Conservation (phyloP, 2,113 vertebrate genomes). For the Psittacus erithacus region DNA sequence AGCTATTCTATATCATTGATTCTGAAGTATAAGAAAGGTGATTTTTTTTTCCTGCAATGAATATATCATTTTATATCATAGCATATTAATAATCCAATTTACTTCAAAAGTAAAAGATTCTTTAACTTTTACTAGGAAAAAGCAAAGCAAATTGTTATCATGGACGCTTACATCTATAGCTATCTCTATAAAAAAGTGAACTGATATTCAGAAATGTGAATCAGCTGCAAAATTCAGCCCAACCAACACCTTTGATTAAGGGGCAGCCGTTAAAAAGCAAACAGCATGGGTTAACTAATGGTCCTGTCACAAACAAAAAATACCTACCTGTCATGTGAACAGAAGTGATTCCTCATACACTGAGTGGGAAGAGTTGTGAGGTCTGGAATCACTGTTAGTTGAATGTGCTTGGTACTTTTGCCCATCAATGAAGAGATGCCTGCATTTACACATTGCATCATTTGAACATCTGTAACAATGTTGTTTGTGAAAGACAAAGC, state of each 20-base stretch:
- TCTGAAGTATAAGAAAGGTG: not conserved
- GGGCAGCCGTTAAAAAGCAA: not conserved
- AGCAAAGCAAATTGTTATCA: not conserved
- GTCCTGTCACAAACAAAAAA: not conserved
- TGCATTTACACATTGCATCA: not conserved
- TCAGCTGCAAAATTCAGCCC: not conserved
- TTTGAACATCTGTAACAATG: not conserved
- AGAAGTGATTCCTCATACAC: not conserved
- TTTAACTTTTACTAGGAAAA: not conserved
- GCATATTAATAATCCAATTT: not conserved
- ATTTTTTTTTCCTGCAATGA: not conserved
- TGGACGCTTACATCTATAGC: not conserved
- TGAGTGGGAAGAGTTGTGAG: not conserved
- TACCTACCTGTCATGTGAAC: not conserved
- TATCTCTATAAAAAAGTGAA: not conserved
- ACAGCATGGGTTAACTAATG: not conserved
- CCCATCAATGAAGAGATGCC: not conserved
- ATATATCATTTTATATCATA: not conserved
- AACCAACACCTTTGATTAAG: not conserved
- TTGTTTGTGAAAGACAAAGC: not conserved
- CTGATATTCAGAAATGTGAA: not conserved
- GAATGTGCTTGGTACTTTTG: not conserved
- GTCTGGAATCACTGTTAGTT: not conserved
- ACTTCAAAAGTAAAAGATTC: not conserved
- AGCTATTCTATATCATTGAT: not conserved